Percentiles rank a stretch among this genome's conserved stretches.
Evolutionary conservation across 2,113 vertebrate genomes (phyloP).

Genomic region (Seriola aureovittata): DNA sequence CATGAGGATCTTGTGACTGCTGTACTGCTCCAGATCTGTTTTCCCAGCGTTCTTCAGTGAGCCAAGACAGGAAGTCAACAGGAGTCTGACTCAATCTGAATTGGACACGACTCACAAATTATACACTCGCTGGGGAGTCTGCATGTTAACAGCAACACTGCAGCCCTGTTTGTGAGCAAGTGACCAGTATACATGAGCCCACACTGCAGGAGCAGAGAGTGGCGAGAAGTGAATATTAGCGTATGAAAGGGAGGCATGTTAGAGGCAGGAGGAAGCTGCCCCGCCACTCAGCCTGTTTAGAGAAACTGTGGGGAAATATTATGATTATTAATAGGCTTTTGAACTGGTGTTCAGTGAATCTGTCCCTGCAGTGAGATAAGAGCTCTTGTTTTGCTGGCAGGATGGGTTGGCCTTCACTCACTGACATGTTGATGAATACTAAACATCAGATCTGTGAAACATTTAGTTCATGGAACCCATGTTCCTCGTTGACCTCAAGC

Average conservation of each 20-base stretch:
- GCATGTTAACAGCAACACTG: constrained; percentile 68
- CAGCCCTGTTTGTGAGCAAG: constrained; percentile 56
- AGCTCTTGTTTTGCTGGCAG: constrained; percentile 30
- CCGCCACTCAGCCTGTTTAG: constrained; percentile 41
- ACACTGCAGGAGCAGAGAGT: constrained; percentile 58
- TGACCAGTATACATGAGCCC: constrained; percentile 51
- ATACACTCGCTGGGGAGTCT: constrained; percentile 62
- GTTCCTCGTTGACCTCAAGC: not conserved
- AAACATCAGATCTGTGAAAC: not conserved
- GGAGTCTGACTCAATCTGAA: constrained; percentile 60
- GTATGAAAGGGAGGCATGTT: constrained; percentile 68
- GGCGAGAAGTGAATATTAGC: constrained; percentile 31
- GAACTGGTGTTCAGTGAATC: constrained; percentile 55
- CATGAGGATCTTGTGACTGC: constrained; percentile 37
- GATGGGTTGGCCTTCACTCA: constrained; percentile 19
- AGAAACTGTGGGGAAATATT: constrained; percentile 55
- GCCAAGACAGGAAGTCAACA: constrained; percentile 68
- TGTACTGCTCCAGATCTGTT: constrained; percentile 42
- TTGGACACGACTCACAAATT: constrained; percentile 75
- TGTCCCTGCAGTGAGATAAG: constrained; percentile 57
- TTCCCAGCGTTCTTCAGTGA: constrained; percentile 53
- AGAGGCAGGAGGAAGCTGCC: constrained; percentile 27
- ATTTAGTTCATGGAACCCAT: not conserved
- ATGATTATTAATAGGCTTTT: constrained; percentile 56
- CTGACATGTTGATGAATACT: constrained; percentile 34